Conservation (phyloP, 2,113 vertebrate genomes). For the Orycteropus afer region DNA sequence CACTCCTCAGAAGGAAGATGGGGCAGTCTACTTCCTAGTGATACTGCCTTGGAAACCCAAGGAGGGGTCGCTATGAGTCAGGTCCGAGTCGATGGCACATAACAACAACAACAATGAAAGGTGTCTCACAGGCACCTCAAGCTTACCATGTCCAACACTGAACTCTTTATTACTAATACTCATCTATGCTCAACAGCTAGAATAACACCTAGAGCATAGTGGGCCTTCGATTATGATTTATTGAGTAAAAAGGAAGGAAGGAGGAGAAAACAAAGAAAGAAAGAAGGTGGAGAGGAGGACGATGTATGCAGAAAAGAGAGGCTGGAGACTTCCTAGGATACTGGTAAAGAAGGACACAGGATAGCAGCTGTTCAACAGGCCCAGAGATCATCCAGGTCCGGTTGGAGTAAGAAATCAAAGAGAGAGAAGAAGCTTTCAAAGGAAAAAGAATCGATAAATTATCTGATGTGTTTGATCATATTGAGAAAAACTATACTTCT, state of each 20-base stretch:
- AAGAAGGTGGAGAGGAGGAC: background rate
- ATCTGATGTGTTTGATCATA: background rate
- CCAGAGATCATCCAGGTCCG: background rate
- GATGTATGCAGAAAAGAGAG: background rate
- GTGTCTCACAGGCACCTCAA: too few relatives aligned
- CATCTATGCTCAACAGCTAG: background rate
- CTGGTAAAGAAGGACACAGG: background rate
- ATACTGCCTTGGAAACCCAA: too few relatives aligned
- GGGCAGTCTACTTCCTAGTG: too few relatives aligned
- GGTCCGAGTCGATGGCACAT: too few relatives aligned
- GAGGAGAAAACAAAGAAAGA: background rate
- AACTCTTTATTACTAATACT: background rate
- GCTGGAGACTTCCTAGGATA: background rate
- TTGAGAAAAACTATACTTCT: slow-evolving; percentile 9
- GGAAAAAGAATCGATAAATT: background rate
- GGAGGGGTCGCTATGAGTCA: too few relatives aligned
- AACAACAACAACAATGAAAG: too few relatives aligned
- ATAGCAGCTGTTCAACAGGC: background rate
- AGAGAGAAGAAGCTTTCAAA: background rate
- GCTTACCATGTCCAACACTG: background rate
- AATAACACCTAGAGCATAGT: background rate
- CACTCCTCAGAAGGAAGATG: too few relatives aligned
- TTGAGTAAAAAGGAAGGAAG: background rate
- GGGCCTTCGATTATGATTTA: background rate
- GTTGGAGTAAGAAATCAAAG: background rate